Percentiles rank a stretch among this genome's conserved stretches.
phyloP scores from a whole-genome alignment of 35 echinoderm and acorn worm species.

The Eucidaris tribuloides region DNA sequence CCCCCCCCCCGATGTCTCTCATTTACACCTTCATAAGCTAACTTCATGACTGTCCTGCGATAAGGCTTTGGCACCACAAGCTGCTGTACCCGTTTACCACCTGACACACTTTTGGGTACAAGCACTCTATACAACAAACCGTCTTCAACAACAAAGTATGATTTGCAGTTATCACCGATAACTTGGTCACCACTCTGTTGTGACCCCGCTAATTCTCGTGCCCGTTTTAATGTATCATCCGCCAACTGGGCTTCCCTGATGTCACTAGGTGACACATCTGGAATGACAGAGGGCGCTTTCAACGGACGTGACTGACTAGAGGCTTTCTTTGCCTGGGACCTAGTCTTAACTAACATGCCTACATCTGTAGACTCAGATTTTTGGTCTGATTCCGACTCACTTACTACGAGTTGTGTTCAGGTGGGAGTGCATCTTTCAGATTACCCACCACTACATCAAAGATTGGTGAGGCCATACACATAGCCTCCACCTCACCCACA shows the following conservation, averaged over 20 bases:
- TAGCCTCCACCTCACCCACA: conserved; percentile 34
- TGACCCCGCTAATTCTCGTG: not conserved
- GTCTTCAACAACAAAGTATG: conserved; percentile 10
- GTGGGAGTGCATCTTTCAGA: conserved; percentile 10
- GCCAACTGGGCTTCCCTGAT: conserved; percentile 18
- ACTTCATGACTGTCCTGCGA: conserved; percentile 20
- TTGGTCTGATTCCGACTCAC: too few species aligned
- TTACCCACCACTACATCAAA: conserved; percentile 72
- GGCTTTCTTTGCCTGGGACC: not conserved
- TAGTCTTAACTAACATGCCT: not conserved
- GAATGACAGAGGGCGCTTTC: not conserved
- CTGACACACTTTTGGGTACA: not conserved
- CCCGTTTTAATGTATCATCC: conserved; percentile 15
- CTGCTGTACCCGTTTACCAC: conserved; percentile 31
- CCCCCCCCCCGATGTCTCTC: conserved; percentile 50
- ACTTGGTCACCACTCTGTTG: not conserved
- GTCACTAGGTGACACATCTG: not conserved
- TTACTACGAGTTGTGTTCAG: too few species aligned
- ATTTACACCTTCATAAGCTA: conserved; percentile 53
- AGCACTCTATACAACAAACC: conserved; percentile 33
- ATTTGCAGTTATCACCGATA: not conserved
- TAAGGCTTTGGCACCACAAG: conserved; percentile 33
- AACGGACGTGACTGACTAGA: not conserved
- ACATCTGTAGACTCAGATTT: too few species aligned
- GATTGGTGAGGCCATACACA: conserved; percentile 52